These are phyloP conservation scores for Plutella xylostella DNA, from an alignment of 2,888 invertebrate genomes.

Conservation along the genomic window DNA sequence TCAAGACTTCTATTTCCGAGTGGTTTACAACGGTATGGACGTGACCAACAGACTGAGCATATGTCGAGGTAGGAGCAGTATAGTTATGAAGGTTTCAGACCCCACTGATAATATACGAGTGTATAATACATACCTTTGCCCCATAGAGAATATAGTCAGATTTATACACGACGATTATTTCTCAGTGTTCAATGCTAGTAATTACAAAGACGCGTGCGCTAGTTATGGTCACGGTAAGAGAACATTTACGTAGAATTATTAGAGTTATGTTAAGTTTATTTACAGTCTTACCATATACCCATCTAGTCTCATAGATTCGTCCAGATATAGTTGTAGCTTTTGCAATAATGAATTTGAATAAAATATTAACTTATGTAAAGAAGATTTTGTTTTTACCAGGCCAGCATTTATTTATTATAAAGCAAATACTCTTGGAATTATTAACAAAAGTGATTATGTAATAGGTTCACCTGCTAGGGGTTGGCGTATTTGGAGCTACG, in stretches of 20 bases:
- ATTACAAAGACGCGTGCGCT: constrained; percentile 87
- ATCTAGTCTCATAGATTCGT: too few species aligned
- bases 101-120: constrained; percentile 40
- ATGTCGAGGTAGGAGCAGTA: constrained; percentile 74
- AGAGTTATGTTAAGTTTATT: neutral
- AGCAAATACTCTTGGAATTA: too few species aligned
- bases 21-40: constrained; percentile 88
- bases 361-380: too few species aligned
- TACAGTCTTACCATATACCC: neutral
- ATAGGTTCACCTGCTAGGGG: too few species aligned
- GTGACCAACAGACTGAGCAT: constrained; percentile 85
- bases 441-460: too few species aligned
- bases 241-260: constrained; percentile 24
- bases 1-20: constrained; percentile 82
- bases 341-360: too few species aligned
- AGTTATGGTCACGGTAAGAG: constrained; percentile 41
- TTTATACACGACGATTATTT: constrained; percentile 92
- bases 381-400: too few species aligned
- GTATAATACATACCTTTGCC: constrained; percentile 75
- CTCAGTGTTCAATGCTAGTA: constrained; percentile 83
- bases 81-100: constrained; percentile 55
- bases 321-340: too few species aligned
- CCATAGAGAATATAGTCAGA: constrained; percentile 87
- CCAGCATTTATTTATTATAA: too few species aligned
- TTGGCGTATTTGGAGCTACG: too few species aligned